A percentile compares a stretch with the other conserved stretches of the same genome.
Conservation (phyloP, 2,797 vertebrate genomes). For the Macrochelys suwanniensis region DNA sequence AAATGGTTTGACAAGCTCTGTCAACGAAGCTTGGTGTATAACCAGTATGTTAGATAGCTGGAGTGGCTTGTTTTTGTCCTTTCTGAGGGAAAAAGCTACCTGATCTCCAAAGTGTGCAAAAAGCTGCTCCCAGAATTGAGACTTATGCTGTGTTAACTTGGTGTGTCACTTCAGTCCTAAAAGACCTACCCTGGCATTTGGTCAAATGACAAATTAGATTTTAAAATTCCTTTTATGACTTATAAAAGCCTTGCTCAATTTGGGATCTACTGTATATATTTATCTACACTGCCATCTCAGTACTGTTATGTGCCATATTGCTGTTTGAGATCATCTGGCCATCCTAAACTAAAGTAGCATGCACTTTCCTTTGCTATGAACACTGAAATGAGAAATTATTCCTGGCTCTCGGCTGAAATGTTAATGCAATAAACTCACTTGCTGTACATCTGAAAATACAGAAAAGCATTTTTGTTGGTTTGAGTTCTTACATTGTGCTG, state of each 20-base stretch:
- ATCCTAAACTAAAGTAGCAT: background rate
- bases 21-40: background rate
- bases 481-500: background rate
- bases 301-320: background rate
- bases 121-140: constrained; percentile 16
- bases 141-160: background rate
- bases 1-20: background rate
- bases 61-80: background rate
- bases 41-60: background rate
- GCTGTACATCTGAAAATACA: background rate
- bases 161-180: constrained; percentile 20
- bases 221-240: constrained; percentile 41
- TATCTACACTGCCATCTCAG: background rate
- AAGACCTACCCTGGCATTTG: constrained; percentile 34
- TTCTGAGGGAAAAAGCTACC: background rate
- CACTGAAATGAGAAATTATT: background rate
- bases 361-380: background rate
- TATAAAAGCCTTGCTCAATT: constrained; percentile 33
- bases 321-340: background rate
- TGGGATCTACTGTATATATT: background rate
- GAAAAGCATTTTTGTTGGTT: background rate
- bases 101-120: background rate
- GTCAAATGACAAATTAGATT: constrained; percentile 47
- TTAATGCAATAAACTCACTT: background rate
- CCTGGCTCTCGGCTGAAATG: constrained; percentile 1